Percentiles rank a stretch among this genome's conserved stretches.
Evolutionary conservation across 2,888 invertebrate species (phyloP).

Genomic region (Yponomeuta malinellus): DNA sequence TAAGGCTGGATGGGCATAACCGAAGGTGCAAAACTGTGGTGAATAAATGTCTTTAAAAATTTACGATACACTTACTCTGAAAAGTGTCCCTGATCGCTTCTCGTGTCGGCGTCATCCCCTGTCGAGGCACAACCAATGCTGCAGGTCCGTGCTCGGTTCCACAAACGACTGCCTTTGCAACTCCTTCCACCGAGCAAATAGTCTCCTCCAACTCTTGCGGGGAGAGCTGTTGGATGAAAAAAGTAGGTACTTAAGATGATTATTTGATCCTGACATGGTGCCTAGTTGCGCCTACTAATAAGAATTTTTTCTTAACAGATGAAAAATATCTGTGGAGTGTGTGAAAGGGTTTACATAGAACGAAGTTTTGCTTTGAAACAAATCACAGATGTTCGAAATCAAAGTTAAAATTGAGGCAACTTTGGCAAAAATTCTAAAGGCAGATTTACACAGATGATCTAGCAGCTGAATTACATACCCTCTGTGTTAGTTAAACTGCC

Average conservation of each 20-base stretch:
- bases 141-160: background rate
- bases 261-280: background rate
- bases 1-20: too few species aligned
- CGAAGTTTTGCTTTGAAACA: too few species aligned
- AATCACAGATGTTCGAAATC: too few species aligned
- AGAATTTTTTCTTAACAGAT: background rate
- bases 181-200: slow-evolving; percentile 1
- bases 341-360: too few species aligned
- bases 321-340: background rate
- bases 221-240: background rate
- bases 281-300: background rate
- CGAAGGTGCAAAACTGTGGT: too few species aligned
- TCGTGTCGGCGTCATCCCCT: background rate
- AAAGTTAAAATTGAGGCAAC: too few species aligned
- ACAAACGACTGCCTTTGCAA: slow-evolving; percentile 6
- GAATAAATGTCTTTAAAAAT: too few species aligned
- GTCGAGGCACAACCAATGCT: background rate
- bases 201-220: slow-evolving; percentile 9
- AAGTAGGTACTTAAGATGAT: background rate
- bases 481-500: too few species aligned
- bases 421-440: too few species aligned
- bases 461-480: too few species aligned
- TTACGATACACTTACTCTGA: background rate
- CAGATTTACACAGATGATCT: too few species aligned
- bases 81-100: background rate